Percentiles rank a stretch among this genome's conserved stretches.
Evolutionary conservation across 2,113 vertebrate genomes (phyloP).

Genomic region (Archocentrus centrarchus): DNA sequence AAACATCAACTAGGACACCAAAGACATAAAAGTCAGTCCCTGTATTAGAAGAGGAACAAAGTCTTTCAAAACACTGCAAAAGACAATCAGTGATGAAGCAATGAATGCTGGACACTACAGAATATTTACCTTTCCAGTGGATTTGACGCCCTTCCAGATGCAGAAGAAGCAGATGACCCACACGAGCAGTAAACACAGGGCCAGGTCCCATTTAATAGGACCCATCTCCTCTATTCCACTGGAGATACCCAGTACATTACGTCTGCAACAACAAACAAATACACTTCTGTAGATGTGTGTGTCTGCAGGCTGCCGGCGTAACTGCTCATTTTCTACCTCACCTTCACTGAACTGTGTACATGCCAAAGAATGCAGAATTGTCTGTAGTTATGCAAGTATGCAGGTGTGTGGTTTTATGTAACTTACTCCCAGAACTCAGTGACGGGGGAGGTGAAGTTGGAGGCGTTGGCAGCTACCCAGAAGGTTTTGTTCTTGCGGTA

Average conservation of each 20-base stretch:
- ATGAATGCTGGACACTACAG: background rate
- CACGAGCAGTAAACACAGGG: conserved; percentile 92
- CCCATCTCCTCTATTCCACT: conserved; percentile 89
- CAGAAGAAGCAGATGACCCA: conserved; percentile 99
- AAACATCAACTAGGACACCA: background rate
- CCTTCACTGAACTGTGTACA: background rate
- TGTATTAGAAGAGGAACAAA: background rate
- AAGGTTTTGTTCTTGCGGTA: conserved; percentile 90
- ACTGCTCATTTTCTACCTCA: background rate
- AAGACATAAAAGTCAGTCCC: too few relatives aligned
- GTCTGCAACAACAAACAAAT: conserved; percentile 74
- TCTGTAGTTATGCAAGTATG: background rate
- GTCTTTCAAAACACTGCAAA: too few relatives aligned
- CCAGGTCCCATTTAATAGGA: conserved; percentile 94
- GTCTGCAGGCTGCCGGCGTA: background rate
- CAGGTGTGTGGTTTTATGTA: conserved; percentile 10
- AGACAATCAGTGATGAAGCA: background rate
- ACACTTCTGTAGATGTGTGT: background rate
- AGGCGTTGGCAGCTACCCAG: conserved; percentile 80
- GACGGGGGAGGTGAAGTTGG: conserved; percentile 96
- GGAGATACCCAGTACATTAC: conserved; percentile 91
- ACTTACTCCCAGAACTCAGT: conserved; percentile 99
- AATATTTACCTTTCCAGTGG: conserved; percentile 91
- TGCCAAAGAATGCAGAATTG: background rate
- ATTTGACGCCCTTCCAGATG: conserved; percentile 99